These are phyloP conservation scores for Cheiracanthium punctorium DNA, from an alignment of 2,888 invertebrate species.

Conservation along the genomic window DNA sequence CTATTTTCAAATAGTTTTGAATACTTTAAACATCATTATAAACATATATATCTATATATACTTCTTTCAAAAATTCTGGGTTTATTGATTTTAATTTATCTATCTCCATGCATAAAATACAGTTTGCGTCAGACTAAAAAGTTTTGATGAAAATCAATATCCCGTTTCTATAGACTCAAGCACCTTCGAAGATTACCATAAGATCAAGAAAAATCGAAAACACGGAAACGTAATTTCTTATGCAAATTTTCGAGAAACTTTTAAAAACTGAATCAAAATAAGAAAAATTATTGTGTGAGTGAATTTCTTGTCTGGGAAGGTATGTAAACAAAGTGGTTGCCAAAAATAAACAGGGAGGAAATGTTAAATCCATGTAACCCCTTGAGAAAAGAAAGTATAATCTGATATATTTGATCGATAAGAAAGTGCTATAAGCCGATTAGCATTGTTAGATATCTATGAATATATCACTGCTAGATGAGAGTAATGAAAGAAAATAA, in stretches of 20 bases:
- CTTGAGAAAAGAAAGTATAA: background rate
- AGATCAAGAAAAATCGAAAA: background rate
- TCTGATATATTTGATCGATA: conserved; percentile 15
- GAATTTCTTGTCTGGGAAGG: background rate
- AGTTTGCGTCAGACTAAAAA: no score
- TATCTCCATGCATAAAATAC: no score
- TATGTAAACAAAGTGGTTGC: conserved; percentile 23
- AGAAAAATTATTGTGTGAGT: background rate
- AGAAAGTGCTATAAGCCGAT: conserved; percentile 28
- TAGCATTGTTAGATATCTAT: background rate
- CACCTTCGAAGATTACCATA: background rate
- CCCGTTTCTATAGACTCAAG: no score
- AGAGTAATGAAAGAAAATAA: no score
- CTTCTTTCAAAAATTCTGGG: no score
- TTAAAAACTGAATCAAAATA: conserved; percentile 4
- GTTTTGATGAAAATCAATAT: no score
- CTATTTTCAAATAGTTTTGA: no score
- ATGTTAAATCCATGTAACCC: conserved; percentile 41
- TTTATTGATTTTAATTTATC: no score
- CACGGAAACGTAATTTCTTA: conserved; percentile 33
- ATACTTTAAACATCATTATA: no score
- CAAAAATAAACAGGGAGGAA: conserved; percentile 32
- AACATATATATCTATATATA: no score
- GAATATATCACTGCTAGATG: no score
- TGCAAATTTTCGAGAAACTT: conserved; percentile 25